Evolutionary conservation across 2,797 vertebrate genomes (phyloP), one percentile per base, ranked within the genome.

Genomic region (Tamandua tetradactyla): DNA sequence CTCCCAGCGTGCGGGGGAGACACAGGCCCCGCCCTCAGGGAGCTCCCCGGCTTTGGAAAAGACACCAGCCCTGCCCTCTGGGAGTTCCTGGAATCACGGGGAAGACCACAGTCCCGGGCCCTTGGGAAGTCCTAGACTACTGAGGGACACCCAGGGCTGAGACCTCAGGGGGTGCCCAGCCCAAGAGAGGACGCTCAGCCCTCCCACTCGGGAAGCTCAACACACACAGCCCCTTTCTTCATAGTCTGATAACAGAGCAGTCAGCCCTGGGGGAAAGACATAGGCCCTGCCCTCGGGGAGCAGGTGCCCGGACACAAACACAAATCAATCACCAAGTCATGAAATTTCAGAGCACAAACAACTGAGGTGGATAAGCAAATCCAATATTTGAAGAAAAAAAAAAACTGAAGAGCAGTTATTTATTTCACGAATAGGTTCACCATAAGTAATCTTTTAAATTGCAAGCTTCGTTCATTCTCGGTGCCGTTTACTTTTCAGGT

Each of bases 401-500:
- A 57, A 89, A 84, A 42, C 17, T 23, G 23, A 30, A 47, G 25
- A 89, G 25, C 32, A 55, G 30, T n/a, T 66, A 59, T 75, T 79
- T 55, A 52, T n/a, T 89, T 93, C 30, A 72, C 25, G 83, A 47
- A 75, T 42, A 78, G 22, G n/a, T 76, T 85, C 22, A 17, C 20
- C 12, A 12, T 55, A 62, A n/a, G n/a, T 61, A 22, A 44, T 37
- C 57, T 64, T 87, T 87, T 82, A 76, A 78, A n/a, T 47, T 62
- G 37, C 42, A 66, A 83, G 23, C 18, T 78, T 18, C 42, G 74
- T 52, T 87, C 68, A 49, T 75, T 93, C 62, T 72, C 40, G 9
- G 44, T 84, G 75, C 40, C 20, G 1, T 81, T 71, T 94, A 62
- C 59, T 22, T 91, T 89, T 66, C 30, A 91, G 91, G 74, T 68